Evolutionary conservation across 1,140 invertebrate species (phyloP).

Genomic region (Drosophila azteca): DNA sequence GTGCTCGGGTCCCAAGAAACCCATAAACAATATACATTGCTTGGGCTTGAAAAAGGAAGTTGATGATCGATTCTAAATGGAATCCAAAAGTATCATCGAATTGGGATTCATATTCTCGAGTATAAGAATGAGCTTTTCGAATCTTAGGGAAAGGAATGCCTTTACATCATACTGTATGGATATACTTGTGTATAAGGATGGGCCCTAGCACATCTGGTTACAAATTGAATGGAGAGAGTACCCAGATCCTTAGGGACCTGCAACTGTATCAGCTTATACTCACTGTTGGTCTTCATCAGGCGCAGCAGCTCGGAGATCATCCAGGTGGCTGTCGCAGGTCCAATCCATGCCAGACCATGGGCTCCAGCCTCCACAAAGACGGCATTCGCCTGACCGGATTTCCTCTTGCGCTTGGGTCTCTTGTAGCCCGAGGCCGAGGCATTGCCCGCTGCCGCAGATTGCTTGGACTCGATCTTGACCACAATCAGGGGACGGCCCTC

Average conservation of each 20-base stretch:
- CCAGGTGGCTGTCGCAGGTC: conserved; percentile 91
- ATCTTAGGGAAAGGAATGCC: no score
- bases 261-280: conserved; percentile 31
- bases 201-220: no score
- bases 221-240: background rate
- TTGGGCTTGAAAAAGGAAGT: no score
- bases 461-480: conserved; percentile 75
- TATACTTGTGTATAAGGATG: no score
- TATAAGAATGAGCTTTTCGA: no score
- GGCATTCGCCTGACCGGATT: conserved; percentile 84
- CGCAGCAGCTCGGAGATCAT: conserved; percentile 90
- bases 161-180: no score
- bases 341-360: conserved; percentile 94
- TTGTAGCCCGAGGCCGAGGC: conserved; percentile 33
- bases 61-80: no score
- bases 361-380: conserved; percentile 89
- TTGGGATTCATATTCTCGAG: no score
- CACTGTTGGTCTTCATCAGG: conserved; percentile 85
- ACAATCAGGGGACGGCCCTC: conserved; percentile 88
- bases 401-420: conserved; percentile 74
- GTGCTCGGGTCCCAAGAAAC: no score
- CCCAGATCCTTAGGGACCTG: no score
- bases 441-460: conserved; percentile 37
- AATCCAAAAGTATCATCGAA: no score
- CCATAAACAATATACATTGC: no score